Conservation (phyloP, 2,797 vertebrate genomes). For the Oryzias sinensis region DNA sequence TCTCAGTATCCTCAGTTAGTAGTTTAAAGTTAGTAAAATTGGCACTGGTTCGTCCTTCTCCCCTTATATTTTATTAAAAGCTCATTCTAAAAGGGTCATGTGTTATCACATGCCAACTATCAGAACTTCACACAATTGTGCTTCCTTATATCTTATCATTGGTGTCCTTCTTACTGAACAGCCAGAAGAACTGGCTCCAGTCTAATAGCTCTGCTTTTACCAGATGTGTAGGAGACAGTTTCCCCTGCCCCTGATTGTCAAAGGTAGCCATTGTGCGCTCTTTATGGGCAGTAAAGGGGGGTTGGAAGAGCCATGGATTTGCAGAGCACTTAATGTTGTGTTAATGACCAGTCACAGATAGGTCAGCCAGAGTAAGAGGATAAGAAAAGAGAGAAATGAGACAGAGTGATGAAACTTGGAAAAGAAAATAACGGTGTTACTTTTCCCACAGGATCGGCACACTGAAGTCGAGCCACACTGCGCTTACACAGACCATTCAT, state of each 20-base stretch:
- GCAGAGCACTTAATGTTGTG: constrained; percentile 62
- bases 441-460: constrained; percentile 47
- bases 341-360: constrained; percentile 70
- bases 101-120: too few relatives aligned
- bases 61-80: too few relatives aligned
- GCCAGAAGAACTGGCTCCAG: constrained; percentile 17
- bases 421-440: constrained; percentile 48
- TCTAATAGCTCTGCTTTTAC: constrained; percentile 61
- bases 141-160: too few relatives aligned
- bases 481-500: constrained; percentile 73
- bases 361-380: constrained; percentile 39
- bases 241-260: constrained; percentile 49
- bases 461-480: constrained; percentile 56
- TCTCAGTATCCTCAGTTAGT: too few relatives aligned
- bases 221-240: constrained; percentile 49
- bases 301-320: constrained; percentile 62
- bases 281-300: constrained; percentile 58
- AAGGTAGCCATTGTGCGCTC: constrained; percentile 53
- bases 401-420: constrained; percentile 49
- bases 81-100: too few relatives aligned
- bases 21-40: too few relatives aligned
- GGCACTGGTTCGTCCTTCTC: too few relatives aligned
- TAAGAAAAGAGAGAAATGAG: constrained; percentile 20
- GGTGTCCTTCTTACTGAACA: too few relatives aligned
- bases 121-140: too few relatives aligned